Evolutionary conservation across 2,113 vertebrate species (phyloP).

Genomic region (Lophotis ruficrista): DNA sequence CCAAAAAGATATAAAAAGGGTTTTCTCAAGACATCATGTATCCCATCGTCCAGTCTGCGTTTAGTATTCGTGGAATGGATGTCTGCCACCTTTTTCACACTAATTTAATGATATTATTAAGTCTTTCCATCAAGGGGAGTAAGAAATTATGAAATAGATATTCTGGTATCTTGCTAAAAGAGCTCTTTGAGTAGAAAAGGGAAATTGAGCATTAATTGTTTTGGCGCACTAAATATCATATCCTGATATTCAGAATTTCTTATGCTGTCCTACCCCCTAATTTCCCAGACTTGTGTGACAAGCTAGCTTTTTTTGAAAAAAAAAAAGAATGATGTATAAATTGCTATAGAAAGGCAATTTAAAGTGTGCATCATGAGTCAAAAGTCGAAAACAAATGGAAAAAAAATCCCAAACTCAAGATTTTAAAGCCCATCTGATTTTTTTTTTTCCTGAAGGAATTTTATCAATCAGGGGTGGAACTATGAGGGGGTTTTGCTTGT

Average conservation of each 20-base stretch:
- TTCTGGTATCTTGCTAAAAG: neutral
- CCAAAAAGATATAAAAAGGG: neutral
- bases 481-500: neutral
- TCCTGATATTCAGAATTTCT: neutral
- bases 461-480: neutral
- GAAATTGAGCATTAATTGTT: neutral
- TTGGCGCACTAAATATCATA: neutral
- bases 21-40: neutral
- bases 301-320: neutral
- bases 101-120: constrained; percentile 7
- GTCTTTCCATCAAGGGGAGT: neutral
- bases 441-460: neutral
- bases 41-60: neutral
- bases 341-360: neutral
- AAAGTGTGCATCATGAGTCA: neutral
- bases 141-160: constrained; percentile 8
- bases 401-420: neutral
- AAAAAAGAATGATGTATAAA: neutral
- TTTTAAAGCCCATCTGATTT: neutral
- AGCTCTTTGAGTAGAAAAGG: neutral
- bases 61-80: neutral
- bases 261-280: neutral
- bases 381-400: neutral
- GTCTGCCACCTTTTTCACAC: constrained; percentile 8
- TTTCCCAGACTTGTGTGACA: neutral